These are phyloP conservation scores for Andricus curvator DNA, from an alignment of 2,888 invertebrate genomes.

Conservation along the genomic window DNA sequence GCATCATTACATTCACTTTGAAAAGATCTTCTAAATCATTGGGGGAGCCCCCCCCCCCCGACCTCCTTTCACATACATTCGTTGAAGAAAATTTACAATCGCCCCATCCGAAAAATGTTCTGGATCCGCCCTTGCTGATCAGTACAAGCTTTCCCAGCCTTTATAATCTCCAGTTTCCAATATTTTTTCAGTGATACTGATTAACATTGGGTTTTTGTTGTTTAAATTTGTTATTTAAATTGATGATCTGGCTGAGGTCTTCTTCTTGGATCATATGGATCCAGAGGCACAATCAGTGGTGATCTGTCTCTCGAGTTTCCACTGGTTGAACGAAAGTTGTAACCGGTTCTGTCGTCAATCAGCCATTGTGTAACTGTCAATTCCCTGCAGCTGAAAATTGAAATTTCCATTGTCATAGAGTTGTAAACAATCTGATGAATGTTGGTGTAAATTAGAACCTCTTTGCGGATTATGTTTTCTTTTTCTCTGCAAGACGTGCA, in stretches of 20 bases:
- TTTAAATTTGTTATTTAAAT: constrained; percentile 2
- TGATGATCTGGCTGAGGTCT: constrained; percentile 70
- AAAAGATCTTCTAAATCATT: too few species aligned
- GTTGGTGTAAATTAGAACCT: background rate
- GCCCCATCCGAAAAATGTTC: too few species aligned
- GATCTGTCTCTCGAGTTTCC: constrained; percentile 58
- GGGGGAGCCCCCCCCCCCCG: too few species aligned
- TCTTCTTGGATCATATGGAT: constrained; percentile 68
- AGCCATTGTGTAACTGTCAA: constrained; percentile 3
- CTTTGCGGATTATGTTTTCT: background rate
- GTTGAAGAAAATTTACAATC: too few species aligned
- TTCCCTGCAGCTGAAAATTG: constrained; percentile 31
- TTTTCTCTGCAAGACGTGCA: background rate
- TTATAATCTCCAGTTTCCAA: constrained; percentile 22
- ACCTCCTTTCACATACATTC: too few species aligned
- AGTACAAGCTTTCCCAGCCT: constrained; percentile 16
- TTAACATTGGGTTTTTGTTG: background rate
- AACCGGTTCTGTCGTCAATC: constrained; percentile 53
- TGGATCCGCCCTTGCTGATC: background rate
- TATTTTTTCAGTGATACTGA: background rate
- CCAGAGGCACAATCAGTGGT: constrained; percentile 64
- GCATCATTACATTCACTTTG: too few species aligned
- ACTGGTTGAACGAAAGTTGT: constrained; percentile 60
- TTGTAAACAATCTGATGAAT: constrained; percentile 1
- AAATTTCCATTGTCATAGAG: constrained; percentile 1